Base-by-base conservation (phyloP, 2,888 invertebrate genomes). In the Ernsta delagoae region DNA sequence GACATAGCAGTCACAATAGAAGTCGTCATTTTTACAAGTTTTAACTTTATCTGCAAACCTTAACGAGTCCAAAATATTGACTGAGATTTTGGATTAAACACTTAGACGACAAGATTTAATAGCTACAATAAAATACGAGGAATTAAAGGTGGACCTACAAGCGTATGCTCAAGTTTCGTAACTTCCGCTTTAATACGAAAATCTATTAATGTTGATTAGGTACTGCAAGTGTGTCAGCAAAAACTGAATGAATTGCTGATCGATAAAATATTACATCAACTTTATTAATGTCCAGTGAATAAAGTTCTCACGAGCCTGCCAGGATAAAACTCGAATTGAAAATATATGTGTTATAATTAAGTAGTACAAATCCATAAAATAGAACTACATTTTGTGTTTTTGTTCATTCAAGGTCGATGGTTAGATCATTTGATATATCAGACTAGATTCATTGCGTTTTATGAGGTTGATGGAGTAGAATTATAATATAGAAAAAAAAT, bases 261-360 rank as follows among this genome's bases (percentile, higher is more conserved):
- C 50, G 59, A 65, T 59, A 59, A 43, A 53, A 53, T 41, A 59
- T 53, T 65, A 65, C 63, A 53, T 54, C 16, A 53, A 54, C 41
- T 31, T 54, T 41, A 63, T 63, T 59, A 59, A 59, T 59, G 59
- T 65, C 39, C n/a, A 8, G 31, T 39, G 39, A 5, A 65, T 65
- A 59, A 59, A 53, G 53, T 59, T 66, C 66, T 59, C 66, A 66
- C 66, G 59, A 50, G 31, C 41, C 12, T 0, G 59, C 7, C 53
- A 53, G 59, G 66, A 66, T 66, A 5, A 41, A 16, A 43, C 41
- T 59, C 41, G 43, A 60, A 66, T 59, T 53, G 36, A 59, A 66
- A 16, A 16, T 50, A n/a, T 12, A 48, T 16, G 36, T n/a, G 48
- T 59, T 48, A 61, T 39, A 65, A 65, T 59, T 39, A 7, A 39